Base-by-base conservation (phyloP, 37 sponge, comb jelly and placozoan species). In the Ianthella basta region DNA sequence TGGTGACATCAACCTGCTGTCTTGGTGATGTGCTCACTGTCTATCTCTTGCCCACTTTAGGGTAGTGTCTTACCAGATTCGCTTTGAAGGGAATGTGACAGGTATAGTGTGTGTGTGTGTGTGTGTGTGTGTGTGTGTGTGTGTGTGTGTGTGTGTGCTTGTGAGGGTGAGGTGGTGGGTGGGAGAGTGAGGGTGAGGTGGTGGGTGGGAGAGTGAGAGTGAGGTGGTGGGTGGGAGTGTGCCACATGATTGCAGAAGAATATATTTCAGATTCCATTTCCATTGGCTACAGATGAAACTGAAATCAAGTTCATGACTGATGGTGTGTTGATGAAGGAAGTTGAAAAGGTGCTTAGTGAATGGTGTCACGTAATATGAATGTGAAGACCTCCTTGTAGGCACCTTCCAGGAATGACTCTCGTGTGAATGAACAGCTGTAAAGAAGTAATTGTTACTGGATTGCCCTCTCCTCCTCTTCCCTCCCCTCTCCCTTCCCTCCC, bases 291-390 rank as follows among this genome's bases (percentile, higher is more conserved):
- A 92, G 91, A 91, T 18, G 87, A 91, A 23, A 98, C 96, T 18
- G 61, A 60, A 50, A 94, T 98, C 57, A 98, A 98, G 80, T 98
- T 98, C 83, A 98, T 98, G 96, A 98, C 99, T 55, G 99, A 98
- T 86, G 99, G 99, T 59, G 91, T 94, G 6, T 80, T 96, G 29
- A 56, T 96, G 50, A 93, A 83, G 69, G 97, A 96, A 89, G 61
- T 94, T 66, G 92, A 96, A 55, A 81, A 88, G 59, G 96, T 95
- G 39, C n/a, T n/a, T 16, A n/a, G n/a, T n/a, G n/a, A n/a, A n/a
- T n/a, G n/a, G n/a, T n/a, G n/a, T n/a, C n/a, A n/a, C n/a, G n/a
- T n/a, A n/a, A 8, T 44, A 44, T 44, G 50, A 44, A 8, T 44
- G 50, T 44, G 50, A n/a, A n/a, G n/a, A n/a, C n/a, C n/a, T n/a